Conservation (phyloP, 2,888 invertebrate genomes). For the Drosophila formosana region DNA sequence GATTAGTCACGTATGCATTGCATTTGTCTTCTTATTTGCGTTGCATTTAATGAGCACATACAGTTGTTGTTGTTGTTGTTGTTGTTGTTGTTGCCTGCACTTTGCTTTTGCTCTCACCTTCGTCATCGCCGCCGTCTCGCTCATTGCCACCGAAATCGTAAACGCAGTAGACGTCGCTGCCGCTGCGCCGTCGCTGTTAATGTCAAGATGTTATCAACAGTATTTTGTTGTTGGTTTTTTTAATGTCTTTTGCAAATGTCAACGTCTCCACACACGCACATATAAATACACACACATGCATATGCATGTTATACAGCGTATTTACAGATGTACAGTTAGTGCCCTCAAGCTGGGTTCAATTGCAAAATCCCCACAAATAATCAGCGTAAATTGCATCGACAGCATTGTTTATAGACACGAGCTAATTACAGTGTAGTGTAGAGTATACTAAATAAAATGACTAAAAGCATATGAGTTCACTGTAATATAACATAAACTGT, state of each 20-base stretch:
- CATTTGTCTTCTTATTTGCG: slow-evolving; percentile 37
- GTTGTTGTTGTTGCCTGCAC: slow-evolving; percentile 50
- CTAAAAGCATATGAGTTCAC: no score
- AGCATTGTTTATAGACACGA: slow-evolving; percentile 50
- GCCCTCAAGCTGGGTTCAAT: slow-evolving; percentile 64
- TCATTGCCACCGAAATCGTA: slow-evolving; percentile 46
- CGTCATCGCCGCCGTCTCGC: slow-evolving; percentile 24
- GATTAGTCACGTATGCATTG: slow-evolving; percentile 27
- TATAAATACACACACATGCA: not conserved
- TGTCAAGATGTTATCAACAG: slow-evolving; percentile 71
- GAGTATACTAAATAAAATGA: no score
- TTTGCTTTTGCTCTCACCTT: slow-evolving; percentile 43
- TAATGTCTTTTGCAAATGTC: slow-evolving; percentile 55
- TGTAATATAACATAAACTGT: no score
- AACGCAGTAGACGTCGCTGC: slow-evolving; percentile 20
- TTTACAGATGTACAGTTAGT: slow-evolving; percentile 14
- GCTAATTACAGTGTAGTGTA: slow-evolving; percentile 33
- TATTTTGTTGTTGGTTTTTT: slow-evolving; percentile 18
- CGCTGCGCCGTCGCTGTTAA: slow-evolving; percentile 36
- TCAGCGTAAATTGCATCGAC: slow-evolving; percentile 46
- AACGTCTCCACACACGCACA: slow-evolving; percentile 34
- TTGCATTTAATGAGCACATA: slow-evolving; percentile 48
- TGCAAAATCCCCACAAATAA: slow-evolving; percentile 57
- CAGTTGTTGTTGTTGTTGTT: slow-evolving; percentile 29
- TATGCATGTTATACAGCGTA: not conserved